Base-by-base conservation (phyloP, 2,797 vertebrate genomes). In the Moxostoma hubbsi region DNA sequence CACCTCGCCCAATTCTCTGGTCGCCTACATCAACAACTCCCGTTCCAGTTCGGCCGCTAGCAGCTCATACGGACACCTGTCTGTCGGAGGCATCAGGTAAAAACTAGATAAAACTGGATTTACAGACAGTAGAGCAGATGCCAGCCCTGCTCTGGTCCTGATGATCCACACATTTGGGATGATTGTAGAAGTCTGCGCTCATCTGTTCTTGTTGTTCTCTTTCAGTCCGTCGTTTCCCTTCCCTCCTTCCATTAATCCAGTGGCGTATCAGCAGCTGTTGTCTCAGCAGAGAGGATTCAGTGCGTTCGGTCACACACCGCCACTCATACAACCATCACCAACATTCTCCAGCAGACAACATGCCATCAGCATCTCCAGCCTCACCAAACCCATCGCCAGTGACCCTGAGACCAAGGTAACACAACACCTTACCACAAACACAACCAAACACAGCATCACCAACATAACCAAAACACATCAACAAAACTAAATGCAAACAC, bases 201-300 rank as follows among this genome's bases (percentile, higher is more conserved):
- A 55, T 77, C 16, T 76, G 46, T 47, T 77, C 24, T 1, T 84
- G 85, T 7, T 81, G 71, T 72, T 18, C 83, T 76, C 46, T 2
- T 16, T 54, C 91, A 99, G 97, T 85, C 97, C 97, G 0, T 95
- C 97, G 0, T 96, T 98, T 86, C 93, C 95, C 51, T 98, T 99
- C 83, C 95, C 96, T 6, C 96, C 96, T 46, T 94, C 95, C 75
- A 95, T 98, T 86, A 97, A 95, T 87, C 95, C 96, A 0, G 81
- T 97, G 92, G 94, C 96, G 0, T 96, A 97, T 7, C 97, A 98
- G 90, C 97, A 98, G 90, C 95, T 98, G 79, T 93, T 99, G 62
- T 92, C 95, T 84, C 96, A 92, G 84, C 97, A 98, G 90, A 94
- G 97, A 63, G 90, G 96, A 13, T 92, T 97, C 77, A 94, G 96